A percentile compares a stretch with the other conserved stretches of the same genome.
Evolutionary conservation across 92 coral and sea anemone genomes (phyloP).

Genomic region (Porites rus): DNA sequence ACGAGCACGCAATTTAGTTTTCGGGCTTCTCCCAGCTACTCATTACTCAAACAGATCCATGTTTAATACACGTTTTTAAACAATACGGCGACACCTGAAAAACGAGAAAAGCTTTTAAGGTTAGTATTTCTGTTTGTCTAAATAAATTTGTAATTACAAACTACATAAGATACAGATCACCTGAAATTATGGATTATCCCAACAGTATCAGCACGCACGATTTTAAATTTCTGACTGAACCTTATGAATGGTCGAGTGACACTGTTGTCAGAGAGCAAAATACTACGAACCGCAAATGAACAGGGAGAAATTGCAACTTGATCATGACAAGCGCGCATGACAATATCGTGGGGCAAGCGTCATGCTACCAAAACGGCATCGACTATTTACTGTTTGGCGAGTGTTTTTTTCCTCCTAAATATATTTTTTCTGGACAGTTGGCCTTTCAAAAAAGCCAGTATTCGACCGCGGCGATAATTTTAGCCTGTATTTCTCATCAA

Average conservation of each 20-base stretch:
- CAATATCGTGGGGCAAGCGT: conserved; percentile 1
- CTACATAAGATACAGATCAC: conserved; percentile 21
- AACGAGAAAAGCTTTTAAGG: conserved; percentile 10
- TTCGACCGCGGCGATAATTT: conserved; percentile 36
- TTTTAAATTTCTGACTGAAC: conserved; percentile 1
- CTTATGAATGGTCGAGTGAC: conserved; percentile 74
- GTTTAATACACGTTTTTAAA: conserved; percentile 32
- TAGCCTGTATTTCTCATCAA: conserved; percentile 54
- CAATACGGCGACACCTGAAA: conserved; percentile 35
- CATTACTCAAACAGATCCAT: conserved; percentile 6
- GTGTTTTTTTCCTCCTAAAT: not conserved
- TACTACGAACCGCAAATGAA: conserved; percentile 66
- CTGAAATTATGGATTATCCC: conserved; percentile 13
- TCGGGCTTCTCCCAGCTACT: not conserved
- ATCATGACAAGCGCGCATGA: conserved; percentile 43
- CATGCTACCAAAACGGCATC: conserved; percentile 23
- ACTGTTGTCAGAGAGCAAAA: conserved; percentile 58
- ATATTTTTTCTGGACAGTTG: not conserved
- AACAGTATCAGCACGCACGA: not conserved
- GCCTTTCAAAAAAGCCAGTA: conserved; percentile 10
- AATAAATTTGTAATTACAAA: conserved; percentile 39
- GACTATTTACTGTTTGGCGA: not conserved
- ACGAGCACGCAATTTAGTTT: not conserved
- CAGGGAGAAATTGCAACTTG: conserved; percentile 70
- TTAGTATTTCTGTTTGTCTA: conserved; percentile 27